A percentile compares a stretch with the other conserved stretches of the same genome.
Evolutionary conservation across 1,140 invertebrate genomes (phyloP).

Genomic region (Latrodectus geometricus): DNA sequence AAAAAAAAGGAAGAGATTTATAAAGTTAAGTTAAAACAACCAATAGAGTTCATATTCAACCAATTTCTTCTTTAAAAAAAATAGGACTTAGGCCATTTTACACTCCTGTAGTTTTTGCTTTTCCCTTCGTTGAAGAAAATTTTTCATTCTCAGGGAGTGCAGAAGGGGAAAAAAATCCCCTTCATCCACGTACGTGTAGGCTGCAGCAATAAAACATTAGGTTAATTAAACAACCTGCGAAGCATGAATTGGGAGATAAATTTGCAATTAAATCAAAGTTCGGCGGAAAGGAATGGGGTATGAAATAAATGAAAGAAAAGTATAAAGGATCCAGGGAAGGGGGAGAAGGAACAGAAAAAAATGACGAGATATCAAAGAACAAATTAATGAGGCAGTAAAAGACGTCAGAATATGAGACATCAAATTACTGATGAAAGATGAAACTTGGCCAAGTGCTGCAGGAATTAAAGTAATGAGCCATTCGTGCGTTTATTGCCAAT

Average conservation of each 20-base stretch:
- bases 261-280: background rate
- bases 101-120: too few relatives aligned
- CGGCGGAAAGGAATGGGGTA: background rate
- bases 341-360: background rate
- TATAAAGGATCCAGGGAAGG: background rate
- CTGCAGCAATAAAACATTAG: background rate
- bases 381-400: background rate
- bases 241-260: background rate
- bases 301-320: background rate
- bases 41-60: too few relatives aligned
- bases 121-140: too few relatives aligned
- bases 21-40: too few relatives aligned
- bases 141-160: too few relatives aligned
- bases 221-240: constrained; percentile 1
- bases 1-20: too few relatives aligned
- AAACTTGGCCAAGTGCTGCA: background rate
- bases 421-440: constrained; percentile 1
- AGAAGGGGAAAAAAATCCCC: too few relatives aligned
- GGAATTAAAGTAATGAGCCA: background rate
- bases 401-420: background rate
- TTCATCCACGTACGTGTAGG: background rate
- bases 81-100: too few relatives aligned
- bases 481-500: background rate
- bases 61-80: too few relatives aligned
- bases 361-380: background rate